Evolutionary conservation across 2,797 vertebrate genomes (phyloP), one percentile per base, ranked within the genome.

Genomic region (Chromobotia macracanthus): DNA sequence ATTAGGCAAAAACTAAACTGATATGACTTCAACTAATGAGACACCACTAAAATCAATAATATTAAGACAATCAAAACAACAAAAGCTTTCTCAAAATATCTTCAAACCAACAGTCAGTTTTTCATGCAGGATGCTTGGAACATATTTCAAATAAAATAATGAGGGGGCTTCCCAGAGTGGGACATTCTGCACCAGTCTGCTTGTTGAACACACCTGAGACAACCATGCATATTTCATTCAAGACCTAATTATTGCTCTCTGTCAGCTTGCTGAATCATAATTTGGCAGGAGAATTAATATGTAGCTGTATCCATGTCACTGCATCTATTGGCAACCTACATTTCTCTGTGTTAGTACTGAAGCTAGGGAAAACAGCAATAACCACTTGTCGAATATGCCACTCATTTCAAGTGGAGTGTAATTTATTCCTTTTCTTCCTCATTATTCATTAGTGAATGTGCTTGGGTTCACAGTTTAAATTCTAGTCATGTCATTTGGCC

Each of bases 181-280:
- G 46, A 64, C 35, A 69, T 72, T 70, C 46, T 73, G 79, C 79
- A 80, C 81, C 83, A 19, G 78, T 84, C 81, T 83, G 83, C 79
- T 76, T 84, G 79, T 83, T 83, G 83, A 86, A 86, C 83, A 86
- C 85, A 81, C 79, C 81, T 75, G 73, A 75, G 70, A 78, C 44
- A 23, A 72, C 28, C 41, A 70, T 58, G 38, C 31, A 71, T 77
- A 75, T 81, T 67, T 78, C 66, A 82, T 79, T 79, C 46, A 83
- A 67, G 38, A 82, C 75, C 74, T 75, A 75, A 55, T 78, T 77
- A 77, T 69, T 69, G 53, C 65, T 68, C 44, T 15, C 72, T 58
- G 38, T 81, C 21, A 58, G 68, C 53, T 65, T 72, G 51, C 75
- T 31, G 72, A 79, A 50, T 82, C 82, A 74, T 50, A 75, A 74